Evolutionary conservation across 2,888 invertebrate species (phyloP), one percentile per base, ranked within the genome.

Genomic region (Andrena bucephala): DNA sequence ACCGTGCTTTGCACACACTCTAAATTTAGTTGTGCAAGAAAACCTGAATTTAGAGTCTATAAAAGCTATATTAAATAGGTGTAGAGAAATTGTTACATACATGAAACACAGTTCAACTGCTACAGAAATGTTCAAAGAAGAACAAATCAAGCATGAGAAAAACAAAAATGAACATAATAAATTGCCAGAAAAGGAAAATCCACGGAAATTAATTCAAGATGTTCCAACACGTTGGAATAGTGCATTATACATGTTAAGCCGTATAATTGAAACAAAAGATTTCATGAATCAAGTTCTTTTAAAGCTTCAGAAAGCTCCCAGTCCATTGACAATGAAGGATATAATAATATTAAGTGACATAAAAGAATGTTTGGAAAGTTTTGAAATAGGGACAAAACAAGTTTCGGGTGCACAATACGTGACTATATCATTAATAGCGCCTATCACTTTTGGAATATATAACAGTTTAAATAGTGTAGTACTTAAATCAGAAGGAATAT

Each of bases 201-300:
- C 36, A 10, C 10, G 0, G 10, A 52, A 52, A 52, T 52, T 52
- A 20, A 52, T 52, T n/a, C 52, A 52, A 52, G 52, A 52, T 6
- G 52, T 52, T 52, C 0, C 52, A 52, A 52, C 52, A n/a, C 52
- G 52, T 52, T 52, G 52, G n/a, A 52, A 52, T 20, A 52, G 52
- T 52, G 20, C 52, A n/a, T 52, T 52, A 52, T n/a, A 20, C 20
- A 52, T 52, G 52, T n/a, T 52, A 6, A n/a, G 20, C 16, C 16
- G 5, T n/a, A 52, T 52, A 52, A 52, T 52, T 52, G 52, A 52
- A 52, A 52, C 52, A 16, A 52, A 52, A 52, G 52, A 52, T 52
- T n/a, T 6, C 20, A 5, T 52, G 0, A 52, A 52, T 20, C 52
- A 52, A 52, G 52, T 20, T 52, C 20, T 52, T 16, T 52, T 52